Base-by-base conservation (phyloP, 2,888 invertebrate species). In the Acrobeloides nanus region DNA sequence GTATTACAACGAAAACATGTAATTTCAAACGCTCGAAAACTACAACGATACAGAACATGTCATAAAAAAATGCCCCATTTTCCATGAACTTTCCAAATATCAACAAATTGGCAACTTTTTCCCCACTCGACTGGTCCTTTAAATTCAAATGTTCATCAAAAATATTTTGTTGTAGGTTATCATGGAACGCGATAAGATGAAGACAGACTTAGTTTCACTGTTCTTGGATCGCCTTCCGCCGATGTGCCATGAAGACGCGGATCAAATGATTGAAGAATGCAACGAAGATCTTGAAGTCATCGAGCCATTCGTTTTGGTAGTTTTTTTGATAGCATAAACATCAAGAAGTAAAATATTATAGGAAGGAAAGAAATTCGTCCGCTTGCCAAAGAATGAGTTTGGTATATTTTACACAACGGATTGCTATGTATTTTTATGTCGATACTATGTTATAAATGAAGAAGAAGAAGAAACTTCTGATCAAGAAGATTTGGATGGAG, bases 201-300 rank as follows among this genome's bases (percentile, higher is more conserved):
- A 80, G 71, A 87, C 90, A 45, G 97, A 97, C 76, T 79, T 97
- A 35, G 87, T 89, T 1, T 90, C 95, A 0, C 78, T 97, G 10
- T 97, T 97, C 77, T 89, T 88, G 75, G 89, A 90, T 0, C 81
- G 95, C 0, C 92, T 93, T 75, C 87, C 87, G 1, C 75, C 86
- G 0, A 89, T 93, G 86, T 3, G 53, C 1, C 57, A 54, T 33
- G 68, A 67, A 40, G 72, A 72, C 15, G 59, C 64, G 23, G 72
- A 72, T 21, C 61, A 64, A 25, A 46, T 72, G 43, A 61, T 74
- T 53, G 56, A 62, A 25, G 95, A 95, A 73, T 95, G 93, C 89
- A 93, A 95, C 78, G 92, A 93, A 62, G 95, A 97, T 77, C 80
- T 97, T 58, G 93, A 93, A 74, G 86, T 86, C 20, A 93, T 95